These are phyloP conservation scores for Danio rerio DNA, from an alignment of 2,113 vertebrate species.

Conservation along the genomic window DNA sequence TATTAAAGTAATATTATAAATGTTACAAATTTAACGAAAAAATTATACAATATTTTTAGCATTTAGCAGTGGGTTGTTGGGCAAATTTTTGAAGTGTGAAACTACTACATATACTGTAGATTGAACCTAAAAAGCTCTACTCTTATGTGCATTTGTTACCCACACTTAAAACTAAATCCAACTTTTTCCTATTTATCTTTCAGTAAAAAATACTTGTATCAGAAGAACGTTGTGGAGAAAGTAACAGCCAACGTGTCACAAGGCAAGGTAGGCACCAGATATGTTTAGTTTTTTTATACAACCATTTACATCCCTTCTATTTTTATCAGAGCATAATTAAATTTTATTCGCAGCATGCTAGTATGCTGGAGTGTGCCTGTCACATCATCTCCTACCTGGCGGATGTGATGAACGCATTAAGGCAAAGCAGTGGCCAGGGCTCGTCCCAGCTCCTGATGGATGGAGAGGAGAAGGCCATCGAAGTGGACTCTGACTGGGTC, in stretches of 20 bases:
- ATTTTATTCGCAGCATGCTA: conserved; percentile 81
- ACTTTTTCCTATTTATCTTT: conserved; percentile 45
- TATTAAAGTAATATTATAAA: no score
- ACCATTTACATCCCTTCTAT: neutral
- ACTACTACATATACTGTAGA: neutral
- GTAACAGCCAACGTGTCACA: conserved; percentile 94
- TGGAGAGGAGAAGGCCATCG: conserved; percentile 93
- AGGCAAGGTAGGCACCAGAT: conserved; percentile 85
- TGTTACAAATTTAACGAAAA: no score
- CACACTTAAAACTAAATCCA: neutral
- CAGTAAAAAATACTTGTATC: conserved; percentile 98
- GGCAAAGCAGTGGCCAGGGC: conserved; percentile 89
- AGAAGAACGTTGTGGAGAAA: conserved; percentile 99
- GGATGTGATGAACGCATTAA: conserved; percentile 93
- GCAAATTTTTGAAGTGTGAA: no score
- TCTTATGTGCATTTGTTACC: no score
- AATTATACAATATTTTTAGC: no score
- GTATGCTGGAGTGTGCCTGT: conserved; percentile 93
- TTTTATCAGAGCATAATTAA: neutral
- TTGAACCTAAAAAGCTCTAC: neutral
- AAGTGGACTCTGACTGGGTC: conserved; percentile 98
- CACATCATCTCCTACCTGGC: conserved; percentile 97
- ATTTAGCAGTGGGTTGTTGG: no score
- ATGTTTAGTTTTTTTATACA: neutral
- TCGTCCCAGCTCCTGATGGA: conserved; percentile 89